phyloP scores from a whole-genome alignment of 2,797 vertebrate genomes.

The Myotis myotis region DNA sequence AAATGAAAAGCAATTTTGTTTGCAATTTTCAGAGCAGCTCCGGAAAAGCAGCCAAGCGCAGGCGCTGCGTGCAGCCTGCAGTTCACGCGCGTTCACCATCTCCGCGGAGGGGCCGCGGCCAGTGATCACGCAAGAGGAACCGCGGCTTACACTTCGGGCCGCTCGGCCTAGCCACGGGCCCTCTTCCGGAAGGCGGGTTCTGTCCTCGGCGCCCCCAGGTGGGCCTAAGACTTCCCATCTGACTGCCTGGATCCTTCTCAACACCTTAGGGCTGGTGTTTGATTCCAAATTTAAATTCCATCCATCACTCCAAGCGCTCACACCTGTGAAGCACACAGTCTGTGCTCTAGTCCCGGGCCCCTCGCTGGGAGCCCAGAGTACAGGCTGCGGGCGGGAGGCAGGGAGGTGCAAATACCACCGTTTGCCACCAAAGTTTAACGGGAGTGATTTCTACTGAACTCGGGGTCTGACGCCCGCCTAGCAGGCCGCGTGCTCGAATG shows the following conservation, averaged over 20 bases:
- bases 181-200: conserved; percentile 66
- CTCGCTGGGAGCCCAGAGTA: conserved; percentile 37
- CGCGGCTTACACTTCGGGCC: conserved; percentile 51
- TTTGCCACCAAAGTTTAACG: not conserved
- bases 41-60: conserved; percentile 80
- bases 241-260: not conserved
- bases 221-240: conserved; percentile 9
- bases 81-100: conserved; percentile 72
- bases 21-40: conserved; percentile 79
- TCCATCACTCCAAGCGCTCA: conserved; percentile 81
- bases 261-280: conserved; percentile 66
- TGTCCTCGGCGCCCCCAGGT: not conserved
- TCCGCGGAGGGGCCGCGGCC: conserved; percentile 70
- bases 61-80: conserved; percentile 66
- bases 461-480: not conserved
- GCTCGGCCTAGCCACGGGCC: not conserved
- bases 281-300: conserved; percentile 80
- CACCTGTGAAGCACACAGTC: conserved; percentile 40
- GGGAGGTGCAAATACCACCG: not conserved
- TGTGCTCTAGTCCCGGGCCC: not conserved
- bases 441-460: not conserved
- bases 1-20: conserved; percentile 87
- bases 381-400: not conserved
- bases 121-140: conserved; percentile 72
- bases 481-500: not conserved